phyloP scores from a whole-genome alignment of 2,888 invertebrate species.

The Euphydryas editha region DNA sequence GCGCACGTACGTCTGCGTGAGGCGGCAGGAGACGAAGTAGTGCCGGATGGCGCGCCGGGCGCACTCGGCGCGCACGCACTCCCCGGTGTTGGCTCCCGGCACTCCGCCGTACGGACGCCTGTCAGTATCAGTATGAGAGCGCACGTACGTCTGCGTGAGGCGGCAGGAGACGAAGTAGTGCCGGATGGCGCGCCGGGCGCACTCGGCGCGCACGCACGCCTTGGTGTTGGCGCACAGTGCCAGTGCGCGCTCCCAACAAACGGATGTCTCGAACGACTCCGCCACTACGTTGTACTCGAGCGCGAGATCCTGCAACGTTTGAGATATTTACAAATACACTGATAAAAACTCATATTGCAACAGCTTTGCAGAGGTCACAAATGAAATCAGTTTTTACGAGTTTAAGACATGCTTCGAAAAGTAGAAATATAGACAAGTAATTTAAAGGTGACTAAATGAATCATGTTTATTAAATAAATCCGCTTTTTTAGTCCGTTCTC shows the following conservation, averaged over 20 bases:
- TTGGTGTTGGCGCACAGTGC: constrained; percentile 95
- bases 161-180: constrained; percentile 88
- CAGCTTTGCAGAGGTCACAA: too few relatives aligned
- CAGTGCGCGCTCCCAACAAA: constrained; percentile 96
- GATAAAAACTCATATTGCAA: too few relatives aligned
- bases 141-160: constrained; percentile 94
- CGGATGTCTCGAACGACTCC: constrained; percentile 99
- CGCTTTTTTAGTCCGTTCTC: too few relatives aligned
- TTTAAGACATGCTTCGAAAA: too few relatives aligned
- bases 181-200: constrained; percentile 81
- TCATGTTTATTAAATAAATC: too few relatives aligned
- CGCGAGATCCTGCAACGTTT: constrained; percentile 91
- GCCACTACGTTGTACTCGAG: constrained; percentile 94
- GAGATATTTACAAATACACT: neutral
- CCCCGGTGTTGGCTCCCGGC: constrained; percentile 97
- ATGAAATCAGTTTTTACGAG: too few relatives aligned
- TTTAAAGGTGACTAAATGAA: too few relatives aligned
- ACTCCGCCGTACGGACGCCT: constrained; percentile 99
- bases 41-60: constrained; percentile 81
- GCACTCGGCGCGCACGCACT: constrained; percentile 87
- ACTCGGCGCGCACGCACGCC: constrained; percentile 87
- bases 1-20: constrained; percentile 91
- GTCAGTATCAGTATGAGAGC: constrained; percentile 89
- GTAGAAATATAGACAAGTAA: too few relatives aligned
- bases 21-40: constrained; percentile 90